Percentiles rank a stretch among this genome's conserved stretches.
Evolutionary conservation across 1,140 invertebrate genomes (phyloP).

Genomic region (Papilio machaon): DNA sequence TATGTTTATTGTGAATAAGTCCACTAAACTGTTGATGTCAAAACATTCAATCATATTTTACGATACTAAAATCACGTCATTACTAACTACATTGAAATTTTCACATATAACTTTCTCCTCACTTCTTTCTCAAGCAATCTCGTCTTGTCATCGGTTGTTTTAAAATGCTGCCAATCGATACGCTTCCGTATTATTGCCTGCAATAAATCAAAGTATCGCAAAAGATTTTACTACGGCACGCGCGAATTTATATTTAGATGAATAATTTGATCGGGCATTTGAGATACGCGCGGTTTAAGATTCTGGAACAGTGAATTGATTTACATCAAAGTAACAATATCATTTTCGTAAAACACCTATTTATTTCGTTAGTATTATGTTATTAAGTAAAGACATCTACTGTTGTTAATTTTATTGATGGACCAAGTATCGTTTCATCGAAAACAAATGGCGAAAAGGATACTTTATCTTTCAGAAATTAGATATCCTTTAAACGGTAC

Average conservation of each 20-base stretch:
- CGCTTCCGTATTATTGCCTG: constrained; percentile 23
- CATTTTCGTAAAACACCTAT: not conserved
- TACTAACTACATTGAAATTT: not conserved
- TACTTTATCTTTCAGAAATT: too few relatives aligned
- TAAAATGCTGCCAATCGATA: constrained; percentile 4
- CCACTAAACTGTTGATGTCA: not conserved
- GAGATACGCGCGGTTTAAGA: constrained; percentile 9
- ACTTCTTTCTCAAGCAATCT: not conserved
- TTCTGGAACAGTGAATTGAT: not conserved
- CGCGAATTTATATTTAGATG: constrained; percentile 41
- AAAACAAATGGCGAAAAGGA: too few relatives aligned
- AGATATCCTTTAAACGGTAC: too few relatives aligned
- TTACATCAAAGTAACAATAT: not conserved
- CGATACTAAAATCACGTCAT: not conserved
- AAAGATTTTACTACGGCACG: constrained; percentile 32
- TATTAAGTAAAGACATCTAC: too few relatives aligned
- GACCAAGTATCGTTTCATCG: too few relatives aligned
- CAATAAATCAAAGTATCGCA: constrained; percentile 39
- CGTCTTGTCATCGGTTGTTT: constrained; percentile 26
- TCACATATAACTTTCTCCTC: not conserved
- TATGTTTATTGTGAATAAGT: not conserved
- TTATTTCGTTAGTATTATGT: not conserved
- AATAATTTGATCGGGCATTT: constrained; percentile 31
- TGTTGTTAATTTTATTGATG: too few relatives aligned
- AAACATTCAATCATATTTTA: not conserved